Percentiles rank a stretch among this genome's conserved stretches.
These are phyloP conservation scores for Formica exsecta DNA, from an alignment of 1,140 invertebrate genomes.

Conservation along the genomic window DNA sequence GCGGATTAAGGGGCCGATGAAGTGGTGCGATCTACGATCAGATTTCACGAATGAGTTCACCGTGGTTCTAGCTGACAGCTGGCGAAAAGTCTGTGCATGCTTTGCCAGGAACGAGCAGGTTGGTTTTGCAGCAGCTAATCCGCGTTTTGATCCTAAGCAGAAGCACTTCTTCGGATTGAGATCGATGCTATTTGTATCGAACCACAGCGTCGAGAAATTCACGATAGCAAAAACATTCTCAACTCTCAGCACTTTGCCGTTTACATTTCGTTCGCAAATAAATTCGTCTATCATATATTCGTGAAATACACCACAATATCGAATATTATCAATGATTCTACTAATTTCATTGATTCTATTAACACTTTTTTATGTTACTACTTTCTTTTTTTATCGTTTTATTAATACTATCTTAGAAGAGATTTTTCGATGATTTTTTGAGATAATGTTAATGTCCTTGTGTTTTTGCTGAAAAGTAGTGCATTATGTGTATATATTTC, in stretches of 20 bases:
- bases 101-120: conserved; percentile 64
- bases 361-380: neutral
- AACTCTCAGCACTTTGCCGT: conserved; percentile 68
- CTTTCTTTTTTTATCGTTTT: neutral
- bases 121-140: conserved; percentile 68
- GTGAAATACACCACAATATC: neutral
- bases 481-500: neutral
- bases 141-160: conserved; percentile 72
- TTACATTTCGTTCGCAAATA: conserved; percentile 34
- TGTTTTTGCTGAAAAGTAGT: neutral
- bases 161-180: conserved; percentile 61
- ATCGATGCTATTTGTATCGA: conserved; percentile 71
- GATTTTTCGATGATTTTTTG: neutral
- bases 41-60: conserved; percentile 79
- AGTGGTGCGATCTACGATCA: conserved; percentile 78
- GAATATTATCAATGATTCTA: neutral
- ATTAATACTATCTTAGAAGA: neutral
- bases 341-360: too few relatives aligned
- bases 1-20: conserved; percentile 75
- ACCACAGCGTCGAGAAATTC: conserved; percentile 75
- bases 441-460: neutral
- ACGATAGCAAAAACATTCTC: conserved; percentile 69
- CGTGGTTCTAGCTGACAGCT: conserved; percentile 72
- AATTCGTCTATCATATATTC: conserved; percentile 14
- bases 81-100: conserved; percentile 74